Base-by-base conservation (phyloP, 2,888 invertebrate species). In the Heliconius aoede region DNA sequence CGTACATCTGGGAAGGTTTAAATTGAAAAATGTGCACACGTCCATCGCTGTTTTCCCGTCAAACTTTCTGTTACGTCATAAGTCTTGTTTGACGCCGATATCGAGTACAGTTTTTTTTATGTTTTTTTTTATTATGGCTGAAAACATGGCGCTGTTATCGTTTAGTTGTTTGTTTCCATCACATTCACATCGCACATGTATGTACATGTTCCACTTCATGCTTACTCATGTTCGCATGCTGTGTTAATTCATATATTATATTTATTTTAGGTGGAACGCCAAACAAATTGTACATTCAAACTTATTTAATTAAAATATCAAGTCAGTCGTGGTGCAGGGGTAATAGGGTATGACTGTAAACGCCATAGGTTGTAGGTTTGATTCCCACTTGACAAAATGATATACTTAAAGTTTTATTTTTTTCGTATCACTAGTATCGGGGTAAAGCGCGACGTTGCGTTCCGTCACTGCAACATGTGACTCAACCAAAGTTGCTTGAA, bases 11-110 rank as follows among this genome's bases (percentile, higher is more conserved):
- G 85, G 83, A 86, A 84, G 86, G 85, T 84, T 86, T 85, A 83
- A 85, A 88, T 88, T 91, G 88, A 89, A 89, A 89, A 87, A 90
- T 90, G 85, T 84, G 82, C 83, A 80, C 78, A 76, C 80, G 73
- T 76, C 80, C 80, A 78, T 78, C 78, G 73, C 79, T 80, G 76
- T 82, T 80, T 79, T 76, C 75, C 76, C 80, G 80, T 77, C 78
- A 77, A 62, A 77, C 69, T 78, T 79, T 80, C 80, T 81, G 77
- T 80, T 78, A 72, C 74, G 76, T 73, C 75, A 81, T 82, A 82
- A 82, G 82, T 83, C 81, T 82, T 79, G 76, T 79, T 81, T 80
- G 81, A 72, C 26, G 80, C 77, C 78, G n/a, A 78, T 82, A 81
- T 77, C 81, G 78, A 65, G 72, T 74, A 36, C 55, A 64, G 51